phyloP scores from a whole-genome alignment of 2,888 invertebrate species.

The Dyspetes luteomarginatus region DNA sequence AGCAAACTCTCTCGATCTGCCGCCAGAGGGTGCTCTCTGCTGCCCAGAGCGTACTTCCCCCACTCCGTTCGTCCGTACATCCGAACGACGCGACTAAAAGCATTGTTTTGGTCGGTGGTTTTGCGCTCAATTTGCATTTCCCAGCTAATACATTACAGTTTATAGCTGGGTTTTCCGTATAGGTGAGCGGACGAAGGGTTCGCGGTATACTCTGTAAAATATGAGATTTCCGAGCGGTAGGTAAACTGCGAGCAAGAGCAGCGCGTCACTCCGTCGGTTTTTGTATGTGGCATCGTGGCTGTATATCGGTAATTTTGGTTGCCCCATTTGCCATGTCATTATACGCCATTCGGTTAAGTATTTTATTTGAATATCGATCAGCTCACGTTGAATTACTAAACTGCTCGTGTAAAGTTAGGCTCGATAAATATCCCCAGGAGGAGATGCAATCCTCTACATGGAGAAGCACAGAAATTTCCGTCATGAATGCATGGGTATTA shows the following conservation, averaged over 20 bases:
- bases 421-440: neutral
- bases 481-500: too few species aligned
- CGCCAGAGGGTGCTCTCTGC: slow-evolving; percentile 23
- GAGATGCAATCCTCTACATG: too few species aligned
- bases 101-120: slow-evolving; percentile 81
- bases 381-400: neutral
- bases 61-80: slow-evolving; percentile 17
- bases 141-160: slow-evolving; percentile 80
- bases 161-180: slow-evolving; percentile 71
- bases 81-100: slow-evolving; percentile 75
- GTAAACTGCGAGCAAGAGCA: slow-evolving; percentile 21
- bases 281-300: neutral
- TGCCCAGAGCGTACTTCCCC: slow-evolving; percentile 48
- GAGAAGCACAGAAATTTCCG: too few species aligned
- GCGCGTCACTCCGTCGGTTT: slow-evolving; percentile 27
- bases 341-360: neutral
- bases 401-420: neutral
- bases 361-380: neutral
- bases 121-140: slow-evolving; percentile 81
- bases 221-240: slow-evolving; percentile 65
- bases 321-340: slow-evolving; percentile 1
- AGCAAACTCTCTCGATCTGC: slow-evolving; percentile 22
- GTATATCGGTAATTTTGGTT: slow-evolving; percentile 17
- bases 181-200: slow-evolving; percentile 66
- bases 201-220: slow-evolving; percentile 78